phyloP scores from a whole-genome alignment of 2,888 invertebrate genomes.

The Oligia latruncula region DNA sequence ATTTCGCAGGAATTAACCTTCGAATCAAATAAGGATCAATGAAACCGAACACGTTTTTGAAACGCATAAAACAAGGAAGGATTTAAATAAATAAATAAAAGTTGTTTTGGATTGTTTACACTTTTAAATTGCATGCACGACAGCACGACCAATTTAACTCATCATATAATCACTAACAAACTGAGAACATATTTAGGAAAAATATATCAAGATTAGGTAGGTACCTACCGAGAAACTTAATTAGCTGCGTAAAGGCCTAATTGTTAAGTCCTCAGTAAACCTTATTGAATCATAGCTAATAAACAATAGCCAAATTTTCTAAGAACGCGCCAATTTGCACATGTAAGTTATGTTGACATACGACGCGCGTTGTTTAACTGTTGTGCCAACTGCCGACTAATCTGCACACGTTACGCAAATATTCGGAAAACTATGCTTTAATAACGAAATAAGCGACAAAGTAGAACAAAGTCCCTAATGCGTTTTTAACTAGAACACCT shows the following conservation, averaged over 20 bases:
- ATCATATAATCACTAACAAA: background rate
- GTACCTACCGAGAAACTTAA: conserved; percentile 7
- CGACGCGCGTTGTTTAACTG: conserved; percentile 9
- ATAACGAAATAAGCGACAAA: conserved; percentile 47
- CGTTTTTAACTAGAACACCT: conserved; percentile 65
- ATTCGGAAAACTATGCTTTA: conserved; percentile 42
- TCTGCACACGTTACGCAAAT: conserved; percentile 62
- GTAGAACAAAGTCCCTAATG: conserved; percentile 65
- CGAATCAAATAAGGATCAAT: conserved; percentile 23
- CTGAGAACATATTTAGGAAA: background rate
- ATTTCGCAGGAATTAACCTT: conserved; percentile 6
- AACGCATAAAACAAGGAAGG: conserved; percentile 27
- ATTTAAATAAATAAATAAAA: conserved; percentile 37
- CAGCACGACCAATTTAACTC: background rate
- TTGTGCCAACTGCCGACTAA: conserved; percentile 17
- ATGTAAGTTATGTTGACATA: conserved; percentile 42
- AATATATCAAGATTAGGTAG: conserved; percentile 6
- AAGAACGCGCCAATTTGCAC: conserved; percentile 35
- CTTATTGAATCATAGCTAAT: conserved; percentile 4
- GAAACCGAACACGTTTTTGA: conserved; percentile 27
- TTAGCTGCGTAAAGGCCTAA: background rate
- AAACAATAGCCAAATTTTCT: conserved; percentile 43
- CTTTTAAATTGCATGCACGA: background rate
- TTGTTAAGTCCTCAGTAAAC: background rate
- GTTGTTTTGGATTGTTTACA: conserved; percentile 15